Evolutionary conservation across 2,888 invertebrate species (phyloP).

Genomic region (Fissipunctia ypsillon): DNA sequence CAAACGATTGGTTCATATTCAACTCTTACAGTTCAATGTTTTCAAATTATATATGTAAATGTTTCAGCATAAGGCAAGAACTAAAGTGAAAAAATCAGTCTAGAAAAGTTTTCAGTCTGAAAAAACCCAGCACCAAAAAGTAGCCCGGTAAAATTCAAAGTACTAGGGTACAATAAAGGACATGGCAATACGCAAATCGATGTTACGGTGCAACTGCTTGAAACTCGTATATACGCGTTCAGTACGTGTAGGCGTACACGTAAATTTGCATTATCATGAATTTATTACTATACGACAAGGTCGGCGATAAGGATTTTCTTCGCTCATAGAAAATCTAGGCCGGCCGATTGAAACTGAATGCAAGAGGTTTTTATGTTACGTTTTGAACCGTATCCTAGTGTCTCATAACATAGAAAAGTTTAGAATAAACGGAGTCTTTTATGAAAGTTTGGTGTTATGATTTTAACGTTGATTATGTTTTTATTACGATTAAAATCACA

Average conservation of each 20-base stretch:
- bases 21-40: conserved; percentile 21
- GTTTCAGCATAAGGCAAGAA: conserved; percentile 12
- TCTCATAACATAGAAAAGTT: background rate
- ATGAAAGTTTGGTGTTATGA: background rate
- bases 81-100: conserved; percentile 2
- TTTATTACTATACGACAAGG: conserved; percentile 64
- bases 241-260: conserved; percentile 41
- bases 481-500: background rate
- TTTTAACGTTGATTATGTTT: background rate
- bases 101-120: background rate
- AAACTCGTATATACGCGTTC: conserved; percentile 40
- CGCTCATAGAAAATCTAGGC: conserved; percentile 62
- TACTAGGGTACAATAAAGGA: conserved; percentile 35
- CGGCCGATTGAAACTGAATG: conserved; percentile 51
- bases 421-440: background rate
- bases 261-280: conserved; percentile 60
- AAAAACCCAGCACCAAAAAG: conserved; percentile 15
- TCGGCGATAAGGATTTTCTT: conserved; percentile 62
- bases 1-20: background rate
- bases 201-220: conserved; percentile 52
- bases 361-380: conserved; percentile 28
- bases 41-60: conserved; percentile 18
- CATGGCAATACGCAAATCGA: conserved; percentile 50
- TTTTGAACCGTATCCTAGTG: background rate
- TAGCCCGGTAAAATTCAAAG: background rate